Evolutionary conservation across 1,140 invertebrate genomes (phyloP).

Genomic region (Macrostomum lignano): DNA sequence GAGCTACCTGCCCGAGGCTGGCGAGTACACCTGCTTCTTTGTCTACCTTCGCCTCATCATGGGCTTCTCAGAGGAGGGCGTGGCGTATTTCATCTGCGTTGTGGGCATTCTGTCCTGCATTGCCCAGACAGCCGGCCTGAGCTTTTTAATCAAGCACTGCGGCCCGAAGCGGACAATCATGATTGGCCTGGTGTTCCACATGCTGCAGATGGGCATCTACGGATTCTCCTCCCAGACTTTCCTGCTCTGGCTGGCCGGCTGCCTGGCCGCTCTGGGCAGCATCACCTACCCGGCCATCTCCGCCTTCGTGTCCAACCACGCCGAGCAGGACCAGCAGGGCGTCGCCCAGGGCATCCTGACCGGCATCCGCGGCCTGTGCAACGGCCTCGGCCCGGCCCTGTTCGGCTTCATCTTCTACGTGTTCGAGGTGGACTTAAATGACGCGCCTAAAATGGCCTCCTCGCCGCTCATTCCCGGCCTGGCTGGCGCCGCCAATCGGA

Average conservation of each 20-base stretch:
- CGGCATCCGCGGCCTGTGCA: conserved; percentile 49
- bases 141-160: conserved; percentile 57
- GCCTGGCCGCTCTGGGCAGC: conserved; percentile 60
- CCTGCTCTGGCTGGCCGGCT: conserved; percentile 97
- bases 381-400: conserved; percentile 65
- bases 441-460: no score
- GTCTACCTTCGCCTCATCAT: conserved; percentile 89
- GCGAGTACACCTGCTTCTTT: conserved; percentile 97
- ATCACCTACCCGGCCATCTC: conserved; percentile 95
- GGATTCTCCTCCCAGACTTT: conserved; percentile 58
- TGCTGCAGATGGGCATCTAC: conserved; percentile 82
- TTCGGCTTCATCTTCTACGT: conserved; percentile 94
- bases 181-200: conserved; percentile 74
- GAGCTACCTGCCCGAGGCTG: conserved; percentile 81
- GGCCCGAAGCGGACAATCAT: conserved; percentile 89
- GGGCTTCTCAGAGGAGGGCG: conserved; percentile 70
- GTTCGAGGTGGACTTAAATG: conserved; percentile 86
- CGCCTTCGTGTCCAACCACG: conserved; percentile 84
- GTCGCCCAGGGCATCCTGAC: conserved; percentile 95
- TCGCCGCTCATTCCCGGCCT: no score
- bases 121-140: conserved; percentile 47
- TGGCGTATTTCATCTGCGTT: conserved; percentile 83
- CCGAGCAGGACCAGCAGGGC: conserved; percentile 77
- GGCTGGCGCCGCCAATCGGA: no score
- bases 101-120: conserved; percentile 80